phyloP scores from a whole-genome alignment of 2,797 vertebrate species.

The Gymnoscopelus microlampas region DNA sequence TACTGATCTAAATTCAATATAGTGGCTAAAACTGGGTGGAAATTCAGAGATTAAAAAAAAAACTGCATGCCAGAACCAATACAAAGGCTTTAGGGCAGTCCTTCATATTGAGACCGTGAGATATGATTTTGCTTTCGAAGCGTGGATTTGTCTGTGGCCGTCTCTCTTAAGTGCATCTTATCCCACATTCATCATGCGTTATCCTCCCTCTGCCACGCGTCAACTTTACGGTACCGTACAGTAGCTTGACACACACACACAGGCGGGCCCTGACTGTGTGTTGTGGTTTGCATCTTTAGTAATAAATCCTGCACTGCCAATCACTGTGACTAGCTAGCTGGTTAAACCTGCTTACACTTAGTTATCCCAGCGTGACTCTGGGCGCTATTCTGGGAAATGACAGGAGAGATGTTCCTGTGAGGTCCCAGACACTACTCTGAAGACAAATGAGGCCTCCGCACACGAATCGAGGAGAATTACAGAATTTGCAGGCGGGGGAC shows the following conservation, averaged over 20 bases:
- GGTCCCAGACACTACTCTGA: slow-evolving; percentile 28
- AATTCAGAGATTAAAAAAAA: too few species aligned
- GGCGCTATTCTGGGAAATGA: slow-evolving; percentile 40
- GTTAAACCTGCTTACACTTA: slow-evolving; percentile 41
- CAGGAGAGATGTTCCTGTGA: slow-evolving; percentile 43
- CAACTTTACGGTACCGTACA: background rate
- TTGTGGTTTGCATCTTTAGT: slow-evolving; percentile 29
- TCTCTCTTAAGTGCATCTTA: too few species aligned
- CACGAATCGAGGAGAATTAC: slow-evolving; percentile 33
- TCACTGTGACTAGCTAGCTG: slow-evolving; percentile 28
- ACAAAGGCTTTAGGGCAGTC: too few species aligned
- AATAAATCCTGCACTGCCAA: slow-evolving; percentile 34
- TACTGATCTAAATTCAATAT: too few species aligned
- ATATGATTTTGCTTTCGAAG: too few species aligned
- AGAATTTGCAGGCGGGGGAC: slow-evolving; percentile 30
- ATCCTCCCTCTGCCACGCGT: background rate
- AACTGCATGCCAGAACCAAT: too few species aligned
- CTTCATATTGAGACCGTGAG: too few species aligned
- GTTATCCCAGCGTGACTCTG: slow-evolving; percentile 21
- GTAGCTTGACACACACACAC: background rate
- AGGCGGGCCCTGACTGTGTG: background rate
- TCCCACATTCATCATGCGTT: too few species aligned
- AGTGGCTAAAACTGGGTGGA: too few species aligned
- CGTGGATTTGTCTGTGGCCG: too few species aligned
- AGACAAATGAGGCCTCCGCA: slow-evolving; percentile 39